Evolutionary conservation across 2,888 invertebrate genomes (phyloP), one percentile per base, ranked within the genome.

Genomic region (Pristionchus mayeri): DNA sequence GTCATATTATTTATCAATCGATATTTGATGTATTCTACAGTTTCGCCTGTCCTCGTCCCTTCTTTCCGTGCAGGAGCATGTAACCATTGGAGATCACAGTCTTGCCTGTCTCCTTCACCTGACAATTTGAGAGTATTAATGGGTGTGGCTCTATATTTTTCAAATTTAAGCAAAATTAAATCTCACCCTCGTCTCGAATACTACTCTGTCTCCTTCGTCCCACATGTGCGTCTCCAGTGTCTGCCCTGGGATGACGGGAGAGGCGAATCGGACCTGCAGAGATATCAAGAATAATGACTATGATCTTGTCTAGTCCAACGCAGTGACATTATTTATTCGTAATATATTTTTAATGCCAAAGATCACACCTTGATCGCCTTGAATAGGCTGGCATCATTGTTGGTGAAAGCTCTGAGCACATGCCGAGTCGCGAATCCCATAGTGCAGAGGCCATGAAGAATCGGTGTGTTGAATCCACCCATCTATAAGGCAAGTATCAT

Each of bases 201-300:
- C 95, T 85, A 98, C 95, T 79, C 97, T 95, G 86, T 95, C 95
- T 57, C 88, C 89, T 52, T 96, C 96, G 90, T 96, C 96, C 99
- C 99, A 99, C 96, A 98, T 98, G 91, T 97, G 96, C 0, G 98
- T 96, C 91, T 95, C 94, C 54, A 99, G 94, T 0, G 97, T 97
- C 94, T 99, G 96, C 4, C 98, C 98, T 0, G 98, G 98, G 87
- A 96, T 91, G 7, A 98, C 97, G 0, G 98, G 97, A 92, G 97
- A 97, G 0, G 96, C 95, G 94, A 99, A 99, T 85, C 99, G 95
- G 13, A 94, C 95, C 95, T 96, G 85, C 44, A 44, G 44, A n/a
- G n/a, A n/a, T n/a, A n/a, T n/a, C n/a, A n/a, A n/a, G n/a, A n/a
- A n/a, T n/a, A n/a, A n/a, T n/a, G n/a, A n/a, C n/a, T n/a, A n/a